Evolutionary conservation across 2,888 invertebrate species (phyloP).

Genomic region (Mythimna lalbum): DNA sequence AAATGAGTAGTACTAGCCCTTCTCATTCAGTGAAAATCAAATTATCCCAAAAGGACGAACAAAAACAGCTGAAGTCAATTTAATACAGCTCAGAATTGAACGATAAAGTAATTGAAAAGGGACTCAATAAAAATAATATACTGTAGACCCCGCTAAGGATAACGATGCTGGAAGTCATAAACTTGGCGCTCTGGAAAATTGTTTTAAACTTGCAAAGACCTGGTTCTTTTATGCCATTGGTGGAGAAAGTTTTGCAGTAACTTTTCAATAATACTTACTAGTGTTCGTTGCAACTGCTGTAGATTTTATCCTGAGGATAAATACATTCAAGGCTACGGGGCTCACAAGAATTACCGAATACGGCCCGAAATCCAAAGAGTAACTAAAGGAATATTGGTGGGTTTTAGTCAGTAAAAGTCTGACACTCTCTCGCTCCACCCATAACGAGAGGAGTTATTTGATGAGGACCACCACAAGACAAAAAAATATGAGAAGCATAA

Average conservation of each 20-base stretch:
- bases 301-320: conserved; percentile 12
- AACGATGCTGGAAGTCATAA: conserved; percentile 31
- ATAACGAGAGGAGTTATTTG: too few species aligned
- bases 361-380: too few species aligned
- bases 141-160: conserved; percentile 14
- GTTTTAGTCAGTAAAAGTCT: too few species aligned
- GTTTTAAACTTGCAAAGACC: conserved; percentile 27
- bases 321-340: not conserved
- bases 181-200: conserved; percentile 20
- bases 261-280: conserved; percentile 20
- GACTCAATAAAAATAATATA: conserved; percentile 44
- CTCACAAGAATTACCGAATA: too few species aligned
- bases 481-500: not conserved
- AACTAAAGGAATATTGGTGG: too few species aligned
- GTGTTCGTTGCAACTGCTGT: conserved; percentile 9
- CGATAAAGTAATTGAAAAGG: conserved; percentile 47
- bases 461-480: too few species aligned
- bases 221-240: conserved; percentile 21
- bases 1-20: not conserved
- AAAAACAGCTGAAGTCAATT: conserved; percentile 27
- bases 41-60: not conserved
- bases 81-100: conserved; percentile 16
- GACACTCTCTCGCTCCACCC: too few species aligned
- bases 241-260: conserved; percentile 26
- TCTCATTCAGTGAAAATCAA: not conserved